Evolutionary conservation across 2,888 invertebrate genomes (phyloP), one percentile per base, ranked within the genome.

Genomic region (Pristionchus exspectatus): DNA sequence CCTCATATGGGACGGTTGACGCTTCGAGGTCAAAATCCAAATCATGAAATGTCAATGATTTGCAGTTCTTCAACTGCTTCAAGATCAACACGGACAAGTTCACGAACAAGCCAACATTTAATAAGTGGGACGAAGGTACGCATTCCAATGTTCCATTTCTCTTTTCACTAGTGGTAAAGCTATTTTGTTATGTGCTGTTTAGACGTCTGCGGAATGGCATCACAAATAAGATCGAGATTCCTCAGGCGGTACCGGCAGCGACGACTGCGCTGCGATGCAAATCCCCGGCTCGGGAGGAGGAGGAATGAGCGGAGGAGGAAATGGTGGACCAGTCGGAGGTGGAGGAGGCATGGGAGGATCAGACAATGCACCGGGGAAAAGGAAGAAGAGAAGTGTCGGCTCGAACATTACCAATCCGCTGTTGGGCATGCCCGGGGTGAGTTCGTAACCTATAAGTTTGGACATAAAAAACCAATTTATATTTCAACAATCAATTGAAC

Each of bases 61-160:
- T 87, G 69, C 87, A 87, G 87, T 87, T 87, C 66, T 87, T 87
- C 69, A 69, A 87, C 27, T 87, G 87, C 69, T 44, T 66, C 69
- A 87, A 66, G 33, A 63, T 87, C 44, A 59, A 33, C 30, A n/a
- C 50, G 38, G 50, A 30, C 44, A 69, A 24, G 44, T 69, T 24
- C 27, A 33, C 44, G 69, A 69, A 69, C 30, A 66, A 27, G 27
- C 87, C 87, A 50, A 38, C 21, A 3, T 87, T 87, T 69, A n/a
- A n/a, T 10, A 44, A 30, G 7, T 63, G 66, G 66, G 69, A 87
- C 24, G 38, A 66, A 24, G 86, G 56, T 30, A n/a, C 38, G 38
- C 5, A 38, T 38, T 38, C 38, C 38, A 38, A 38, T 3, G 38
- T 38, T 38, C 5, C 38, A 3, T 38, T 3, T 38, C 38, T 38